Evolutionary conservation across 1,140 invertebrate genomes (phyloP).

Genomic region (Potamilus streckersoni): DNA sequence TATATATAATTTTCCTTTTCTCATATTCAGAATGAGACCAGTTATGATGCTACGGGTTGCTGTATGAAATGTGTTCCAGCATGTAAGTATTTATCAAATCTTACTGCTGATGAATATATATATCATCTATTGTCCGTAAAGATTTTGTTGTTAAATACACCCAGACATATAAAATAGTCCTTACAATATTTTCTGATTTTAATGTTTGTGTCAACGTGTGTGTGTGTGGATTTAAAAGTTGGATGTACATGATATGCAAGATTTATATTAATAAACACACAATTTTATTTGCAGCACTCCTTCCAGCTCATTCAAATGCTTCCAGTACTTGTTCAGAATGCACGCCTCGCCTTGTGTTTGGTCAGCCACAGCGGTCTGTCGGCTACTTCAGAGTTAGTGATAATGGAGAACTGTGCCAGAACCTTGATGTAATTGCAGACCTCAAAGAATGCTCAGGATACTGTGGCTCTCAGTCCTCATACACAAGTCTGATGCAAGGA

Average conservation of each 20-base stretch:
- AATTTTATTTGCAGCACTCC: background rate
- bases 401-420: conserved; percentile 31
- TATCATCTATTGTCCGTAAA: too few relatives aligned
- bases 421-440: conserved; percentile 32
- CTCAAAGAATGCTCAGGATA: conserved; percentile 40
- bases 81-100: too few relatives aligned
- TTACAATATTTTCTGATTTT: background rate
- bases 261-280: too few relatives aligned
- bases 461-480: conserved; percentile 35
- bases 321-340: conserved; percentile 23
- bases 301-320: conserved; percentile 5
- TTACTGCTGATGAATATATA: too few relatives aligned
- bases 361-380: conserved; percentile 27
- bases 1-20: background rate
- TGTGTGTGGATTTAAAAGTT: background rate
- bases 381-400: conserved; percentile 35
- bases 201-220: background rate
- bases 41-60: conserved; percentile 38
- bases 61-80: conserved; percentile 39
- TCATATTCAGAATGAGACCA: conserved; percentile 28
- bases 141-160: too few relatives aligned
- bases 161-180: background rate
- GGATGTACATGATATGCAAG: too few relatives aligned
- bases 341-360: conserved; percentile 31
- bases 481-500: conserved; percentile 33